phyloP scores from a whole-genome alignment of 2,888 invertebrate genomes.

The Nyleta sp. region DNA sequence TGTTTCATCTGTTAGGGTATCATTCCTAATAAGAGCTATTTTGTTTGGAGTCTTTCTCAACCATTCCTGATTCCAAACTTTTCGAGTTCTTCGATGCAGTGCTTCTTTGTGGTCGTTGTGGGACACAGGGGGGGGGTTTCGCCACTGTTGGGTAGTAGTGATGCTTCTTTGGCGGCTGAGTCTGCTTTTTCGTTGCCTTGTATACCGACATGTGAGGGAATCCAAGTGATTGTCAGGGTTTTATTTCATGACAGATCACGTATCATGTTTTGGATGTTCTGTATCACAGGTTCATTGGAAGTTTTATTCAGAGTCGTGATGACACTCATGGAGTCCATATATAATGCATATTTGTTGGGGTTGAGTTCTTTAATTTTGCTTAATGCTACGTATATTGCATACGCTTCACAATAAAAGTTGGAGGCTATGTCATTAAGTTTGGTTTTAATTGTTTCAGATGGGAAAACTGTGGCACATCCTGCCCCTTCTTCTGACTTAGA shows the following conservation, averaged over 20 bases:
- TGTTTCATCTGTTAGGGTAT: too few species aligned
- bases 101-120: too few species aligned
- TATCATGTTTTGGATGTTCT: too few species aligned
- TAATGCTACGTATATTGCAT: neutral
- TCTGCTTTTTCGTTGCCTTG: conserved; percentile 1
- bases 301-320: neutral
- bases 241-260: too few species aligned
- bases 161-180: neutral
- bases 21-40: too few species aligned
- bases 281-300: too few species aligned
- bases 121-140: too few species aligned
- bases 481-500: neutral
- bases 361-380: neutral
- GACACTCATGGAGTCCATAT: neutral
- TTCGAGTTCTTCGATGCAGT: too few species aligned
- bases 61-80: too few species aligned
- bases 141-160: too few species aligned
- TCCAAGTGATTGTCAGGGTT: neutral
- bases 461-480: neutral
- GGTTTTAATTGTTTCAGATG: neutral
- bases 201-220: neutral
- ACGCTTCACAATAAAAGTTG: conserved; percentile 1
- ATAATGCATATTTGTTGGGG: neutral
- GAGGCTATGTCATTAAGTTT: neutral
- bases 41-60: too few species aligned